phyloP scores from a whole-genome alignment of 2,797 vertebrate genomes.

The Eospalax fontanierii region DNA sequence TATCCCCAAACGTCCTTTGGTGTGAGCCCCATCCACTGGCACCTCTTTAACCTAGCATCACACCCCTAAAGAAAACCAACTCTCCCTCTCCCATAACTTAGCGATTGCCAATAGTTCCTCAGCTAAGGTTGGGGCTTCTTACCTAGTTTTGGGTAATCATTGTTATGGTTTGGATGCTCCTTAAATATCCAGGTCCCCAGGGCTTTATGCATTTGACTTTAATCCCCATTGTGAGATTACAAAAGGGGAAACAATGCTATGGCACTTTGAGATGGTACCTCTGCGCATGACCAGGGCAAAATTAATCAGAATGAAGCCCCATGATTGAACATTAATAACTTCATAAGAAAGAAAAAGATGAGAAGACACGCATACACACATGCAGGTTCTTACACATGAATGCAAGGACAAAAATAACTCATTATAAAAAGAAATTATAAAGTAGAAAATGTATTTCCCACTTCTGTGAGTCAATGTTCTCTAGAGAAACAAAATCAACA shows the following conservation, averaged over 20 bases:
- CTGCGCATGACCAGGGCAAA: no score
- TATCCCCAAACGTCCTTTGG: no score
- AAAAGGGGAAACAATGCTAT: neutral
- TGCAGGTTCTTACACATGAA: no score
- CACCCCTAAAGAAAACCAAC: no score
- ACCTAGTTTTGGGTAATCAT: neutral
- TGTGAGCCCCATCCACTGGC: no score
- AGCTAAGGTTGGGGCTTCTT: no score
- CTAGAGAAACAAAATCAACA: neutral
- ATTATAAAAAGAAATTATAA: constrained; percentile 7
- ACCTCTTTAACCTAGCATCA: no score
- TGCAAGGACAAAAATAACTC: no score
- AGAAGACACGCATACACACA: neutral
- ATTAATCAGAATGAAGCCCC: neutral
- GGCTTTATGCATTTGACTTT: neutral
- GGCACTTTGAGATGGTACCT: neutral
- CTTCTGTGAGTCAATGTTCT: neutral
- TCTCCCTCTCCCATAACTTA: no score
- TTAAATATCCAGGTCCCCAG: neutral
- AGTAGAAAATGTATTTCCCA: neutral
- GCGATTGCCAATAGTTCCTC: no score
- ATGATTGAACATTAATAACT: neutral
- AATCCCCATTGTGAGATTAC: neutral
- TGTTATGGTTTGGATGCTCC: neutral
- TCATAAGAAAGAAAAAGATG: neutral